phyloP scores from a whole-genome alignment of 2,113 vertebrate genomes.

The Boulengeromyrus knoepffleri region DNA sequence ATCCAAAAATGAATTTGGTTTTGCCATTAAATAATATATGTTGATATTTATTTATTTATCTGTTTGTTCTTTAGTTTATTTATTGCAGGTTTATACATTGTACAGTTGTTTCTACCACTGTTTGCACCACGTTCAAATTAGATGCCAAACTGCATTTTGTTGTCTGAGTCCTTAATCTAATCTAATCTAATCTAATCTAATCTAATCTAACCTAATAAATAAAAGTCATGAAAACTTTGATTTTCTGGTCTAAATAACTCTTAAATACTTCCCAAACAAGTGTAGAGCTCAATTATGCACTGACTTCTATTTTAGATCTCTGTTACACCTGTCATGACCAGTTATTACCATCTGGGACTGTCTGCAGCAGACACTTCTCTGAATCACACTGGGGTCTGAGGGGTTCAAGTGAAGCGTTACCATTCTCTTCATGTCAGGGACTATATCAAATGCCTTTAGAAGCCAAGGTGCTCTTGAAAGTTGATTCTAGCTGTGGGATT shows the following conservation, averaged over 20 bases:
- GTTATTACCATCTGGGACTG: neutral
- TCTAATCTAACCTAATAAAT: neutral
- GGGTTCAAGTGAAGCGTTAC: neutral
- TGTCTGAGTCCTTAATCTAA: neutral
- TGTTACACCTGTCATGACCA: neutral
- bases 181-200: neutral
- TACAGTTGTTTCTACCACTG: neutral
- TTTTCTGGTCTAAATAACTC: neutral
- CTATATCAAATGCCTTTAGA: neutral
- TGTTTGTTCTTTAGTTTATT: neutral
- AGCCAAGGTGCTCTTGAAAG: slow-evolving; percentile 6
- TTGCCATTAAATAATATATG: neutral
- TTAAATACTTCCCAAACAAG: neutral
- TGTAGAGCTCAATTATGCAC: neutral
- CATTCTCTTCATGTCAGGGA: neutral
- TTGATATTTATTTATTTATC: neutral
- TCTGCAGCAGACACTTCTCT: neutral
- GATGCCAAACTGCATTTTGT: neutral
- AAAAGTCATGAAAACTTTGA: neutral
- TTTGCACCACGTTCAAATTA: neutral
- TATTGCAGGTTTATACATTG: neutral
- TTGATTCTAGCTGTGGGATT: neutral
- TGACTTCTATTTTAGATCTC: neutral
- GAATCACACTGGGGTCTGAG: neutral
- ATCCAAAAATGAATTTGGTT: neutral